Base-by-base conservation (phyloP, 2,797 vertebrate genomes). In the Hoplostethus mediterraneus region DNA sequence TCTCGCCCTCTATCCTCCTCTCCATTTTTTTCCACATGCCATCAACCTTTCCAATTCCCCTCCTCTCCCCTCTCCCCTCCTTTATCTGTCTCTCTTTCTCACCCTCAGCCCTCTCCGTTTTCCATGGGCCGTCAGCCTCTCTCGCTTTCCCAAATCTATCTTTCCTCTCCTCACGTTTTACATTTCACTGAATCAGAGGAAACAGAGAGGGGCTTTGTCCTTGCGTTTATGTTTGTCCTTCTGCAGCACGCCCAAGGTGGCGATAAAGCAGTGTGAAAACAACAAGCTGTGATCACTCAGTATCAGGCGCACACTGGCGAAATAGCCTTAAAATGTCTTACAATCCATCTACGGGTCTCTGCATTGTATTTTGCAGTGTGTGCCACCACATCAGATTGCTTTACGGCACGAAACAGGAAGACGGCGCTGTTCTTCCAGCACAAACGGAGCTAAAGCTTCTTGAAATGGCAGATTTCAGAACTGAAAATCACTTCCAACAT, bases 171-270 rank as follows among this genome's bases (percentile, higher is more conserved):
- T 54, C 14, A 28, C 59, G 82, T 87, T 89, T 90, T 86, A 88
- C 81, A 89, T 91, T 90, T 92, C 88, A 89, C 86, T 82, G 89
- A 91, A 82, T 91, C 88, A 73, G 86, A 88, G 84, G 81, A 88
- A 90, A 81, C 77, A 75, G 83, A 90, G 84, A 77, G 65, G 63
- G 14, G 52, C 45, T 66, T 13, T 16, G 86, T 85, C 92, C 89
- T 90, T 87, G 77, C 71, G 33, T 85, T 78, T 49, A 17, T 81
- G 82, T 84, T 79, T 78, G 86, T 81, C 90, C 88, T 86, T 87
- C 88, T 75, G 67, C 28, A 65, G 76, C 88, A 66, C 33, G 74
- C 73, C 82, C 77, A 36, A 10, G 76, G 75, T 63, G 81, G 25
- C 45, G n/a, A 85, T 86, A 79, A 78, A 84, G 68, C 4, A 6